These are phyloP conservation scores for Gymnocephalus cernua DNA, from an alignment of 2,113 vertebrate genomes.

Conservation along the genomic window DNA sequence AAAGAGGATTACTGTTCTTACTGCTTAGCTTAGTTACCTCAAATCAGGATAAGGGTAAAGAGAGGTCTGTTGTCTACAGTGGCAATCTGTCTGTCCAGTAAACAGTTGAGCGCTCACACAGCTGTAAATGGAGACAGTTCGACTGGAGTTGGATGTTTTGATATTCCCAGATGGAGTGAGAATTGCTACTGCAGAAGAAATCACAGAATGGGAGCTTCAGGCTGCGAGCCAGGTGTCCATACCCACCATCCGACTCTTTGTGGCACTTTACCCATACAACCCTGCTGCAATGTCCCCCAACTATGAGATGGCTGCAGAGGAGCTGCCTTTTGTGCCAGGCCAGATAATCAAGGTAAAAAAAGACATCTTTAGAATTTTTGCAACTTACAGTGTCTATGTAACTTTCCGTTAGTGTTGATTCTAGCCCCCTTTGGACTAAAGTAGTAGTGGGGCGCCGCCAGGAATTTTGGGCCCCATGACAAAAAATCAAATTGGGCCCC, in stretches of 20 bases:
- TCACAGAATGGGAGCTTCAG: slow-evolving; percentile 73
- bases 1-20: slow-evolving; percentile 81
- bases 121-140: slow-evolving; percentile 64
- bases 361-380: background rate
- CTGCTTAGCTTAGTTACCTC: slow-evolving; percentile 78
- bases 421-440: too few species aligned
- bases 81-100: slow-evolving; percentile 69
- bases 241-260: slow-evolving; percentile 86
- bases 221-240: slow-evolving; percentile 67
- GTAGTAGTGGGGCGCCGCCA: too few species aligned
- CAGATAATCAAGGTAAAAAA: slow-evolving; percentile 93
- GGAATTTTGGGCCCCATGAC: too few species aligned
- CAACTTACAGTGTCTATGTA: background rate
- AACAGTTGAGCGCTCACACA: slow-evolving; percentile 39
- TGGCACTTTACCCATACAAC: slow-evolving; percentile 96
- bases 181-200: slow-evolving; percentile 72
- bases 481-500: too few species aligned
- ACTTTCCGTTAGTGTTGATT: too few species aligned
- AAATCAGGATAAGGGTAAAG: slow-evolving; percentile 68
- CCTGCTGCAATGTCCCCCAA: slow-evolving; percentile 96
- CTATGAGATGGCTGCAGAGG: slow-evolving; percentile 91
- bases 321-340: slow-evolving; percentile 93
- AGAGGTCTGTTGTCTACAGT: slow-evolving; percentile 54
- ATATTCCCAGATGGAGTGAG: slow-evolving; percentile 79
- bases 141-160: slow-evolving; percentile 79